Conservation (phyloP, 1,140 invertebrate genomes). For the Pogonomyrmex barbatus region DNA sequence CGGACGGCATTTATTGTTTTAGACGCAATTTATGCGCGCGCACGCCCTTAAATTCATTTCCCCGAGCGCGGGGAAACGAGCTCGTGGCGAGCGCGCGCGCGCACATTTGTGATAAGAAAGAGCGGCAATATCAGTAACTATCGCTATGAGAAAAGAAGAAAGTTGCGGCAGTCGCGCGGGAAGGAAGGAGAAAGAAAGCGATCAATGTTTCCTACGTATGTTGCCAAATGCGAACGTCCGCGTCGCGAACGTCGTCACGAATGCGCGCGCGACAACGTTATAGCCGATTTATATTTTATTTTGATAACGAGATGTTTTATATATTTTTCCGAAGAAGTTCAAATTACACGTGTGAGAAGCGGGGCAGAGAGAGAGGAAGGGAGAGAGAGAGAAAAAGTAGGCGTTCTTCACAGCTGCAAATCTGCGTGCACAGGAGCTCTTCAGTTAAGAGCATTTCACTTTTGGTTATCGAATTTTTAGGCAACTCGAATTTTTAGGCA, state of each 20-base stretch:
- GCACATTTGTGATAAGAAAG: slow-evolving; percentile 58
- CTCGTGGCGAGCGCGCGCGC: not conserved
- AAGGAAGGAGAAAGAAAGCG: slow-evolving; percentile 67
- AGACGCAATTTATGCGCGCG: slow-evolving; percentile 17
- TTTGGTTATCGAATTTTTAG: not conserved
- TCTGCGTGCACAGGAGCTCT: not conserved
- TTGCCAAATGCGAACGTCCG: slow-evolving; percentile 71
- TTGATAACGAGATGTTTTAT: slow-evolving; percentile 79
- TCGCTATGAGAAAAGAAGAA: slow-evolving; percentile 18
- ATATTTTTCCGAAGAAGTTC: slow-evolving; percentile 76
- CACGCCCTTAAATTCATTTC: not conserved
- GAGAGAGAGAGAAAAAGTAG: slow-evolving; percentile 43
- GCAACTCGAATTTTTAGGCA: not conserved
- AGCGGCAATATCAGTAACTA: slow-evolving; percentile 55
- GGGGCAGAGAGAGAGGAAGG: slow-evolving; percentile 4
- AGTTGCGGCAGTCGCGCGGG: not conserved
- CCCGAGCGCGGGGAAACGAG: not conserved
- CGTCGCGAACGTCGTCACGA: slow-evolving; percentile 58
- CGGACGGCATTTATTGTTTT: not conserved
- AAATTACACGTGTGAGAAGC: slow-evolving; percentile 60
- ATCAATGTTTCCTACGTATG: slow-evolving; percentile 78
- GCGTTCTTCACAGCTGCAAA: slow-evolving; percentile 43
- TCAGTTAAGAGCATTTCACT: not conserved
- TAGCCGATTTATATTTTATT: slow-evolving; percentile 82
- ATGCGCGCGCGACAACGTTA: slow-evolving; percentile 69